Conservation (phyloP, 2,113 vertebrate genomes). For the Phasianus colchicus region DNA sequence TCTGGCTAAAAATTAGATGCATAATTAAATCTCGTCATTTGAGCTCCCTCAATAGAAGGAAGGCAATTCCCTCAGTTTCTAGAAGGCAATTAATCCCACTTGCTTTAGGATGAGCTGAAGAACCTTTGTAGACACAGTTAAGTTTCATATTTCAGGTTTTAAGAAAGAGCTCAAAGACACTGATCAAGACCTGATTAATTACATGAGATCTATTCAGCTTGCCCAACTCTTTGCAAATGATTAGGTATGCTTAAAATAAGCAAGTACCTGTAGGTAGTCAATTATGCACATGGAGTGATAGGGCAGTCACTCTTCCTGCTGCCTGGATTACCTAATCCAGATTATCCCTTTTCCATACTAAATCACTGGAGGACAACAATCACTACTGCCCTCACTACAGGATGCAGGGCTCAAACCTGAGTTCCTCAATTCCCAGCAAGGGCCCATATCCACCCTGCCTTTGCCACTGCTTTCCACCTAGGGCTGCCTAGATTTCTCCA, state of each 20-base stretch:
- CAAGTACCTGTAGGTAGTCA: not conserved
- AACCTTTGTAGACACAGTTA: not conserved
- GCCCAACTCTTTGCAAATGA: not conserved
- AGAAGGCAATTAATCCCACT: not conserved
- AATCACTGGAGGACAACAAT: not conserved
- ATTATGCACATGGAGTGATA: not conserved
- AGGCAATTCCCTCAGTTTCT: not conserved
- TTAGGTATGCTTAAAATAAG: not conserved
- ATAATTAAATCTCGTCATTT: not conserved
- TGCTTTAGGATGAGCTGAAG: not conserved
- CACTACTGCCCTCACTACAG: not conserved
- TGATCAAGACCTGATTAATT: not conserved
- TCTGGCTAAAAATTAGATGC: not conserved
- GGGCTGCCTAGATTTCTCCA: not conserved
- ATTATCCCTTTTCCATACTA: not conserved
- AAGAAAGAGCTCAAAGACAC: not conserved
- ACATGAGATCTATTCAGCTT: not conserved
- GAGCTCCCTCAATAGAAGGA: not conserved
- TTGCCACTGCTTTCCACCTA: not conserved
- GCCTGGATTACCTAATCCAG: not conserved
- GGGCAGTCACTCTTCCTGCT: not conserved
- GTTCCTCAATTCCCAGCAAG: not conserved
- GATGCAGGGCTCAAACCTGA: accelerated
- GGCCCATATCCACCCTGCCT: not conserved
- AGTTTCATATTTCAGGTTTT: not conserved